These are phyloP conservation scores for Eclectus roratus DNA, from an alignment of 2,113 vertebrate species.

Conservation along the genomic window DNA sequence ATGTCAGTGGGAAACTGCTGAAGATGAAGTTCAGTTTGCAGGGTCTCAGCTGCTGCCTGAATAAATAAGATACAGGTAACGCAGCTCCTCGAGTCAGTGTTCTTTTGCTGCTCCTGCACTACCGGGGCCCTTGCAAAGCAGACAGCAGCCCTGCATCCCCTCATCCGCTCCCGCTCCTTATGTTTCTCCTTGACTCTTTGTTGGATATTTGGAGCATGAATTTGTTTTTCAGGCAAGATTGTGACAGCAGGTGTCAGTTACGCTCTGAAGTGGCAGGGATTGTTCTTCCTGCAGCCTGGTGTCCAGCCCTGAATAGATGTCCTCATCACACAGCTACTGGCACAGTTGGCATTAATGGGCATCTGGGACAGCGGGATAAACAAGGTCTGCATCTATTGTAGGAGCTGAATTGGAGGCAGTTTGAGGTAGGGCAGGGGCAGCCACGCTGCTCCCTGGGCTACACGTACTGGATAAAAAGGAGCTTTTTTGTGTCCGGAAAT, in stretches of 20 bases:
- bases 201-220: neutral
- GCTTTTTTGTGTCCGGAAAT: neutral
- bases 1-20: neutral
- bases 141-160: neutral
- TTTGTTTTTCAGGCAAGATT: neutral
- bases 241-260: slow-evolving; percentile 43
- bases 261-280: neutral
- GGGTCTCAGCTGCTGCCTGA: neutral
- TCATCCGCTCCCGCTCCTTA: neutral
- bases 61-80: neutral
- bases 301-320: neutral
- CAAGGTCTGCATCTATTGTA: neutral
- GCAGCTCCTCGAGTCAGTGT: neutral
- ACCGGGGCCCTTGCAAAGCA: neutral
- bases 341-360: slow-evolving; percentile 18
- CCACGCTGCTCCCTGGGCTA: neutral
- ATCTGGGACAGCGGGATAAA: neutral
- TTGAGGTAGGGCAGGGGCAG: neutral
- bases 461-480: neutral
- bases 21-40: neutral
- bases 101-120: neutral
- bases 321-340: neutral
- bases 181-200: neutral
- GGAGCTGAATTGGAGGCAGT: neutral
- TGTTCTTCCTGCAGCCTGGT: slow-evolving; percentile 1